Conservation (phyloP, 2,888 invertebrate species). For the Glomeris marginata region DNA sequence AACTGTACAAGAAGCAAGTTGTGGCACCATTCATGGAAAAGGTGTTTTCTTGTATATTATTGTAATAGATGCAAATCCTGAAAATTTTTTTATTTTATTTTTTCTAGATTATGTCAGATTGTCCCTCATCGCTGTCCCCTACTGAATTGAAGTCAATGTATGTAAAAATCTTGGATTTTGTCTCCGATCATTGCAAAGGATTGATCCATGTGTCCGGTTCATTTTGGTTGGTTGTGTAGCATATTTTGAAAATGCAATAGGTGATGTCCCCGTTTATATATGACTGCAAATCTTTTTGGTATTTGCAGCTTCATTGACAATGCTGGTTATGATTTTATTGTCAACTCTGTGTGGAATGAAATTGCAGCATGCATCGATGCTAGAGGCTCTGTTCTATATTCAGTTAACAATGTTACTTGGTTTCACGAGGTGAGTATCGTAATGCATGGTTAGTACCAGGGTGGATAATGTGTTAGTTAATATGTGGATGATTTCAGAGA, state of each 20-base stretch:
- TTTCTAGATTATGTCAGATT: constrained; percentile 48
- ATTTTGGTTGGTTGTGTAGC: neutral
- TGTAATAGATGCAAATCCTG: no score
- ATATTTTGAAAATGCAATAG: neutral
- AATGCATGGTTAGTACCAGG: neutral
- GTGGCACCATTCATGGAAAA: constrained; percentile 50
- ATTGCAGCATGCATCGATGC: constrained; percentile 40
- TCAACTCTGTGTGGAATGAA: constrained; percentile 66
- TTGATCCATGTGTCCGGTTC: no score
- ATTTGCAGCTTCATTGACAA: constrained; percentile 23
- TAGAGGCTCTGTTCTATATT: constrained; percentile 67
- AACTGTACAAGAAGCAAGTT: constrained; percentile 48
- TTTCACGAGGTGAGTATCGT: constrained; percentile 48
- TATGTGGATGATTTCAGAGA: constrained; percentile 33
- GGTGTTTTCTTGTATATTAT: constrained; percentile 19
- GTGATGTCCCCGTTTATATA: neutral
- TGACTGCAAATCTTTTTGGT: neutral
- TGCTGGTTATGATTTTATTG: constrained; percentile 56
- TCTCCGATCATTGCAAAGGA: constrained; percentile 37
- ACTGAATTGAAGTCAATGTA: constrained; percentile 56
- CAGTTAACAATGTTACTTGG: constrained; percentile 77
- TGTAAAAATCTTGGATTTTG: constrained; percentile 49
- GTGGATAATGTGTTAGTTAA: neutral
- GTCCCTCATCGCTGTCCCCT: constrained; percentile 42
- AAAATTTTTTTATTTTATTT: neutral